Percentiles rank a stretch among this genome's conserved stretches.
Evolutionary conservation across 2,113 vertebrate genomes (phyloP).

Genomic region (Andinoacara biseriatus): DNA sequence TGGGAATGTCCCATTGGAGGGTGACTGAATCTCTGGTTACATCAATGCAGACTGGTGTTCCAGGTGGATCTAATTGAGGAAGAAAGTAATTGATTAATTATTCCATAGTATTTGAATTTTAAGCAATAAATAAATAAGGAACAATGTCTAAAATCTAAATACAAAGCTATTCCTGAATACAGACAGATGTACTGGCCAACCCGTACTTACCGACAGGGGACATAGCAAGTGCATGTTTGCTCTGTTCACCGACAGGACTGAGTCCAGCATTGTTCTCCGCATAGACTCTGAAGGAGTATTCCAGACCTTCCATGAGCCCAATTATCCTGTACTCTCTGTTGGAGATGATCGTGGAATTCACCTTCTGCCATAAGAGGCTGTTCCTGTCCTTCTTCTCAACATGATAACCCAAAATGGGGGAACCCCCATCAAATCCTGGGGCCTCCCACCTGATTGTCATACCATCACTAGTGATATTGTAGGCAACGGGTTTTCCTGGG

Average conservation of each 20-base stretch:
- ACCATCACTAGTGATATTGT: conserved; percentile 94
- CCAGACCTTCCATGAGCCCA: conserved; percentile 92
- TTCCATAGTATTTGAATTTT: background rate
- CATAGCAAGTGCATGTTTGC: conserved; percentile 93
- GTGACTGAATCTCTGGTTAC: conserved; percentile 96
- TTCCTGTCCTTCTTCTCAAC: conserved; percentile 99
- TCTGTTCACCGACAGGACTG: conserved; percentile 91
- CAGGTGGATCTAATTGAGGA: conserved; percentile 88
- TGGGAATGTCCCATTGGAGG: conserved; percentile 91
- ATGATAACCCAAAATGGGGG: conserved; percentile 93
- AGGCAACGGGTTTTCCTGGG: conserved; percentile 92
- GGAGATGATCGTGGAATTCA: conserved; percentile 90
- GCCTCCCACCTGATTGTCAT: conserved; percentile 97
- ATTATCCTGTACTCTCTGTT: conserved; percentile 93
- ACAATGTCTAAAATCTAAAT: background rate
- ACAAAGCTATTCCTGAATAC: background rate
- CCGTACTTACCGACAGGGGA: conserved; percentile 94
- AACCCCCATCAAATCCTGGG: conserved; percentile 93
- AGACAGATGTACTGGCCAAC: background rate
- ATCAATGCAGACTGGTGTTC: conserved; percentile 95
- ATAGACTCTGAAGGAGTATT: conserved; percentile 96
- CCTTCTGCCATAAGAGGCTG: conserved; percentile 96
- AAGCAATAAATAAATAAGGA: background rate
- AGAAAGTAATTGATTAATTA: background rate
- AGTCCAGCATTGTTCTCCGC: conserved; percentile 95